Base-by-base conservation (phyloP, 1,140 invertebrate genomes). In the Monomorium pharaonis region DNA sequence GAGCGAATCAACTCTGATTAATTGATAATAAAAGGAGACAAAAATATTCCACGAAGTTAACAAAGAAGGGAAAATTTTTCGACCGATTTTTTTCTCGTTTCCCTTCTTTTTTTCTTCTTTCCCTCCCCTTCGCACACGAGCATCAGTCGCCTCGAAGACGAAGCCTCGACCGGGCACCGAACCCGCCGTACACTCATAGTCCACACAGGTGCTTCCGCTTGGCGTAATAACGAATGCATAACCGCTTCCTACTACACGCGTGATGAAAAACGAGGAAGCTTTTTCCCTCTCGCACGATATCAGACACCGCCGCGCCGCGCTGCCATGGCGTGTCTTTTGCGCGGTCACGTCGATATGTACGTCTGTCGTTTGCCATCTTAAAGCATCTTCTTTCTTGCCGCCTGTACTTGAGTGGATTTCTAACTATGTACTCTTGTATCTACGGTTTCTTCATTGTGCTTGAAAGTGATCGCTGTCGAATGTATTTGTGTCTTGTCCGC, bases 131-230 rank as follows among this genome's bases (percentile, higher is more conserved):
- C 30, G 37, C 44, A 24, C 81, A 58, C 42, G 63, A 30, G 18
- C 60, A 80, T 75, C 54, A 80, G 74, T 72, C 58, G 86, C 72
- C 63, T 72, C 44, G 86, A 88, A 74, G 72, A 72, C 84, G 75
- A 89, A 87, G 75, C 83, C 87, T 89, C 88, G 88, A 89, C 88
- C 89, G 92, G 92, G 87, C 92, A 93, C 90, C 92, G 92, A 93
- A 93, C 92, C 80, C 92, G 51, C 90, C 90, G 60, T 91, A 92
- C 91, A 51, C 47, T 77, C 75, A 62, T 62, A 69, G 77, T 81
- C 86, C 89, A 58, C 89, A 58, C 86, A 88, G 75, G 91, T 92
- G 89, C 92, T 93, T 93, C 92, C 92, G 91, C 87, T 88, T 89
- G 86, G 90, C 90, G 91, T 92, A 92, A 92, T 92, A 90, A 86